phyloP scores from a whole-genome alignment of 2,888 invertebrate species.

The Tiliacea citrago region DNA sequence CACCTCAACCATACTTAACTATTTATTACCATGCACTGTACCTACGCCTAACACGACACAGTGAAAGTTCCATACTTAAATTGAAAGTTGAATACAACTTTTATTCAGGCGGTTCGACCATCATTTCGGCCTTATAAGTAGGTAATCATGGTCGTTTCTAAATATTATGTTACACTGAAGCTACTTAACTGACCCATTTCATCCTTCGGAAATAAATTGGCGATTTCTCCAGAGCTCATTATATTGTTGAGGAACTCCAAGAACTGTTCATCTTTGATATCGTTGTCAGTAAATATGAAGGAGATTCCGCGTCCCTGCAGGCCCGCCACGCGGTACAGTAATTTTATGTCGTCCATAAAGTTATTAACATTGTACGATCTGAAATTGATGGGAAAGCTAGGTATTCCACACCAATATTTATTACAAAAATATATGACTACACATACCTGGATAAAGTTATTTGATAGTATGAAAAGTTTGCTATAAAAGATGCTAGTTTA shows the following conservation, averaged over 20 bases:
- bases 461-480: constrained; percentile 95
- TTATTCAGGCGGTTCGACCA: neutral
- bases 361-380: constrained; percentile 95
- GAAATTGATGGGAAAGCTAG: neutral
- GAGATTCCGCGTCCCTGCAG: constrained; percentile 94
- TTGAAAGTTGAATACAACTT: constrained; percentile 1
- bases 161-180: neutral
- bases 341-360: constrained; percentile 96
- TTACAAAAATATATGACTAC: neutral
- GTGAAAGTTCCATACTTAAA: neutral
- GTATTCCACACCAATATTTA: neutral
- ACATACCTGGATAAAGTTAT: constrained; percentile 94
- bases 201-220: constrained; percentile 96
- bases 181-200: constrained; percentile 91
- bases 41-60: neutral
- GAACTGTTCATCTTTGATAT: constrained; percentile 97
- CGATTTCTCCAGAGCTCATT: constrained; percentile 97
- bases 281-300: constrained; percentile 97
- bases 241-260: constrained; percentile 97
- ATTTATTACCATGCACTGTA: neutral
- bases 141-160: neutral
- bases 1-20: neutral
- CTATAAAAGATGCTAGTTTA: constrained; percentile 95
- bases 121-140: neutral
- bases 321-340: constrained; percentile 94